Evolutionary conservation across 1,140 invertebrate genomes (phyloP), one percentile per base, ranked within the genome.

Genomic region (Drosophila pachea): DNA sequence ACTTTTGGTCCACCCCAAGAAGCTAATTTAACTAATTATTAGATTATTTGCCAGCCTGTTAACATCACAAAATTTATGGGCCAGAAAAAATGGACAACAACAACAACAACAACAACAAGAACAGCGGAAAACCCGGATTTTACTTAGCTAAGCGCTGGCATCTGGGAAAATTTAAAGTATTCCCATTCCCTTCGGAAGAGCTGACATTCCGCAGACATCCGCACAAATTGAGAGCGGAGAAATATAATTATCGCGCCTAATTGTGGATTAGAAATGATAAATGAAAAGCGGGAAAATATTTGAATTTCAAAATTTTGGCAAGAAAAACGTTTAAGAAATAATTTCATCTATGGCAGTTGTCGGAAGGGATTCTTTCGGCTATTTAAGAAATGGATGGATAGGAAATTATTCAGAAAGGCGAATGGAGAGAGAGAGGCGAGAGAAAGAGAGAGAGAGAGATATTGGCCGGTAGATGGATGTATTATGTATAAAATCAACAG

Each of bases 1-100:
- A 8, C 2, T 43, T 33, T 33, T 33, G 31, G 54, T 29, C 33
- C 70, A 63, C 53, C 55, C 47, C 31, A 43, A 66, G 50, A 48
- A 67, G 58, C 73, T 84, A 86, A 84, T 84, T 84, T 77, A 45
- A 35, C 67, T 86, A 84, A 84, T 84, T 84, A 63, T 77, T 60
- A 64, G 73, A 71, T 84, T 86, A 81, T 84, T 68, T 79, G 66
- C 63, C 66, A 52, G 56, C 38, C 71, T 74, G 67, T 71, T 72
- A 22, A 64, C 67, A 52, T 65, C 53, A 65, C 40, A 52, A 62
- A 84, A 84, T 84, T 84, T 84, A 84, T 79, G 76, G 61, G 55
- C 75, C 67, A 74, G 35, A 11, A 35, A 55, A 62, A 68, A 40
- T n/a, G 4, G 32, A 1, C 50, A 16, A 36, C 14, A 43, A 42